phyloP scores from a whole-genome alignment of 2,797 vertebrate genomes.

The Potorous gilbertii region DNA sequence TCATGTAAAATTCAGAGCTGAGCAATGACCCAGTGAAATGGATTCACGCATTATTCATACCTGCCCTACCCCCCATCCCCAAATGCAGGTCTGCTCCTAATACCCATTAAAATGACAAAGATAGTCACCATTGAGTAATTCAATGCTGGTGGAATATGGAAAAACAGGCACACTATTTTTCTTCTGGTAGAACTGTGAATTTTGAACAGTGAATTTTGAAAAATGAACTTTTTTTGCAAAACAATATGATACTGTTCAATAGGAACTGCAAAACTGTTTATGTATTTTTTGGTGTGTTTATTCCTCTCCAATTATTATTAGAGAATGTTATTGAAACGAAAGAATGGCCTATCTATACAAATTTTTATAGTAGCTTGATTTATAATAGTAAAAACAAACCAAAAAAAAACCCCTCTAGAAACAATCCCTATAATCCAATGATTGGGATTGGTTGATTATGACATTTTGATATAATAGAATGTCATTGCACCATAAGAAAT shows the following conservation, averaged over 20 bases:
- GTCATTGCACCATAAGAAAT: background rate
- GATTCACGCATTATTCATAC: background rate
- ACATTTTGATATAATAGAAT: background rate
- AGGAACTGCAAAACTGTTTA: background rate
- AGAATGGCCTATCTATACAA: background rate
- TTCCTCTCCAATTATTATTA: background rate
- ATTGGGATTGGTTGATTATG: background rate
- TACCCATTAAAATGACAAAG: background rate
- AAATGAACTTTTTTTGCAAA: background rate
- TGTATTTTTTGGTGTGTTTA: background rate
- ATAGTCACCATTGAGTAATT: background rate
- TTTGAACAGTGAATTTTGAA: background rate
- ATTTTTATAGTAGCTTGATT: background rate
- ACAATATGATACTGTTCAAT: background rate
- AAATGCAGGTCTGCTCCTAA: background rate
- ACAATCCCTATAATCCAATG: background rate
- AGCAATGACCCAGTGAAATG: background rate
- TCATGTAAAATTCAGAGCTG: constrained; percentile 36
- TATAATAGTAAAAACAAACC: background rate
- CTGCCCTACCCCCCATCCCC: no score
- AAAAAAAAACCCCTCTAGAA: background rate
- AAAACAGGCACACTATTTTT: background rate
- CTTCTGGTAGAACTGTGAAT: background rate
- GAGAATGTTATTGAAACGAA: background rate
- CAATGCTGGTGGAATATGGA: background rate